Evolutionary conservation across 2,888 invertebrate genomes (phyloP), one percentile per base, ranked within the genome.

Genomic region (Sarcophaga rosellei): DNA sequence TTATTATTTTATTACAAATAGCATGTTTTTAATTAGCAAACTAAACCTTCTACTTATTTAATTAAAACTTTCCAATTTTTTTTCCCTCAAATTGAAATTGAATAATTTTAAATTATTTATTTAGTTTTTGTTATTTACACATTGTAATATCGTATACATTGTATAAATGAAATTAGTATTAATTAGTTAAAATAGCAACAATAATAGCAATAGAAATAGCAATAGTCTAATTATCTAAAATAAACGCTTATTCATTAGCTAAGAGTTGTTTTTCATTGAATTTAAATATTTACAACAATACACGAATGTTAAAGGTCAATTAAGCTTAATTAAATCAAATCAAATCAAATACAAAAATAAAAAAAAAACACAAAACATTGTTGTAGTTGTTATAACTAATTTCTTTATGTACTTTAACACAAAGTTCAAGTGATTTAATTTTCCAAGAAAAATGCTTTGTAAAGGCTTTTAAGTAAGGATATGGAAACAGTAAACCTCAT

Each of bases 231-330:
- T 61, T 35, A 35, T 35, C 35, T 35, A 35, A 35, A 61, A 65
- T 65, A 65, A 35, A 65, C 6, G 4, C 35, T 35, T 35, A 35
- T 65, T 65, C n/a, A 35, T 35, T 65, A n/a, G 25, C n/a, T 70
- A n/a, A 69, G n/a, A 25, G 20, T 59, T 57, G 57, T 25, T 57
- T 57, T 25, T 70, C n/a, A 70, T 59, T 59, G 25, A 25, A 70
- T 70, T 70, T 70, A 70, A 70, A 57, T 70, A 70, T 70, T 70
- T 70, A 70, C 35, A 70, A n/a, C 57, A 8, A 35, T 57, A 57
- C 11, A 25, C 2, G 35, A 35, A 35, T 35, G 35, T 15, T 59
- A 59, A 70, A 70, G 44, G n/a, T 70, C 12, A 70, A 70, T 70
- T 70, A 57, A n/a, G 35, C 57, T 35, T 70, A 70, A 53, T 70